These are phyloP conservation scores for Hydropsyche betteni DNA, from an alignment of 2,888 invertebrate genomes.

Conservation along the genomic window DNA sequence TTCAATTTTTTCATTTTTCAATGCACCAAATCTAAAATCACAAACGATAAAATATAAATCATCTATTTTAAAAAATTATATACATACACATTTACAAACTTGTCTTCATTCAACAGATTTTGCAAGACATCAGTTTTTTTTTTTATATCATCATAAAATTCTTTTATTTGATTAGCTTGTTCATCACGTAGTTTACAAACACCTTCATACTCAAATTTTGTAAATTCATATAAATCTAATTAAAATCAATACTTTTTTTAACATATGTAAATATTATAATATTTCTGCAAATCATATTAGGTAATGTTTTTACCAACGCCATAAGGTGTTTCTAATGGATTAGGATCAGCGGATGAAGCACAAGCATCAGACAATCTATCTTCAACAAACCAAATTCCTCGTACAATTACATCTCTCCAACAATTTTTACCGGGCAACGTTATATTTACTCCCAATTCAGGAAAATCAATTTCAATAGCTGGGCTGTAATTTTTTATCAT, in stretches of 20 bases:
- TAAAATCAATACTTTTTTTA: constrained; percentile 25
- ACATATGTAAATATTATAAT: too few relatives aligned
- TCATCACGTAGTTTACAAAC: constrained; percentile 60
- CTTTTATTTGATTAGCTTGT: constrained; percentile 60
- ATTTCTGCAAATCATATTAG: not conserved
- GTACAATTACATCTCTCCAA: constrained; percentile 64
- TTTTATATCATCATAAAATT: constrained; percentile 61
- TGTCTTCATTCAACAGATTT: constrained; percentile 60
- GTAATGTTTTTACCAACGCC: constrained; percentile 32
- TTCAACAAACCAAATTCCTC: constrained; percentile 66
- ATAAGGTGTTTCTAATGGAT: constrained; percentile 53
- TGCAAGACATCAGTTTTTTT: constrained; percentile 60
- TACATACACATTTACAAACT: constrained; percentile 53
- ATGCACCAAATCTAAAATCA: constrained; percentile 58
- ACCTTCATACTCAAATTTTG: constrained; percentile 60
- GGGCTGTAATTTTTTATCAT: constrained; percentile 57
- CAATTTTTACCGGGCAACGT: constrained; percentile 68
- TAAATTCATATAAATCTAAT: constrained; percentile 64
- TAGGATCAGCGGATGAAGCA: constrained; percentile 57
- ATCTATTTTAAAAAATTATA: not conserved
- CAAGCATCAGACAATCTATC: constrained; percentile 69
- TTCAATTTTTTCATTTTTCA: constrained; percentile 61
- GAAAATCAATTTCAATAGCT: constrained; percentile 65
- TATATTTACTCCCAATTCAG: constrained; percentile 64
- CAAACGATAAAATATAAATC: not conserved